Base-by-base conservation (phyloP, 2,113 vertebrate species). In the Cavia aperea region DNA sequence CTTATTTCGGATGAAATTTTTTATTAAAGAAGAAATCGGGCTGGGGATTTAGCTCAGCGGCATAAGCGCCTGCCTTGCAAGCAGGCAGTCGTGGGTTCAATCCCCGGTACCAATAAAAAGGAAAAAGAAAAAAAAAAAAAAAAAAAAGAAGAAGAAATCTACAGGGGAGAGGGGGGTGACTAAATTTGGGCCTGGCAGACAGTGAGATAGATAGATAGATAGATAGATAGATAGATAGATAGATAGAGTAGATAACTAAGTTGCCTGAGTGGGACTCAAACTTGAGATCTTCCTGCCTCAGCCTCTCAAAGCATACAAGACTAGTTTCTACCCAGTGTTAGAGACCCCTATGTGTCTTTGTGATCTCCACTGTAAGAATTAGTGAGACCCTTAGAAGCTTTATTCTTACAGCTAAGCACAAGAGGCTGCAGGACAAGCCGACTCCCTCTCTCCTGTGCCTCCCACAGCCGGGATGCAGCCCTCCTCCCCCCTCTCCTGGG, bases 121-220 rank as follows among this genome's bases (percentile, higher is more conserved):
- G 3, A 39, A 39, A 39, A 39, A 39, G 39, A 39, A 2, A 39
- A 39, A 39, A 39, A 39, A 39, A 39, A 39, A 39, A 39, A 39
- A 39, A 51, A 7, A 70, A 66, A 72, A 78, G 43, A 7, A 70
- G 73, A 72, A 78, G 43, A 81, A 92, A 88, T 70, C 51, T 56
- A 33, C 2, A 6, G 6, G 1, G 24, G 24, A 9, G 2, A 58
- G 60, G 12, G 49, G 21, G 39, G 19, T 18, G n/a, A 31, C 7
- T 36, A 56, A n/a, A 58, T 81, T 23, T 58, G 58, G 60, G 81
- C 43, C 82, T 16, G 23, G 46, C 56, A 81, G 58, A 91, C 39
- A 75, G 24, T 43, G 72, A 75, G 72, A 46, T 24, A 43, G 70
- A 43, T 73, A 39, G n/a, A 73, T 43, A 24, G 18, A 70, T 70